Percentiles rank a stretch among this genome's conserved stretches.
Conservation (phyloP, 1,140 invertebrate species). For the Heliconius hermathena region DNA sequence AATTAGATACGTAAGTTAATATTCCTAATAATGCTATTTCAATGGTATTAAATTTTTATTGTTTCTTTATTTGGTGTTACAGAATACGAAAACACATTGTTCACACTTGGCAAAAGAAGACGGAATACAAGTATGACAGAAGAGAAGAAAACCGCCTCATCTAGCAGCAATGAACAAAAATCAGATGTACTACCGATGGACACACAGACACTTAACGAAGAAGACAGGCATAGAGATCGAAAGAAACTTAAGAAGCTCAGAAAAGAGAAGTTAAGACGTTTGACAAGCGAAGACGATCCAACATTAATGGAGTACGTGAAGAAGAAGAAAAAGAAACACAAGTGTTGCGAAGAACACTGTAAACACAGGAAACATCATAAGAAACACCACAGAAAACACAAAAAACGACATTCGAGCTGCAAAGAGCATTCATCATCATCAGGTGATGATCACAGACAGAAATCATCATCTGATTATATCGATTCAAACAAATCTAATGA, state of each 20-base stretch:
- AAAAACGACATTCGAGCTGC: conserved; percentile 89
- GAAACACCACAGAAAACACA: conserved; percentile 88
- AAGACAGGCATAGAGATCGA: conserved; percentile 83
- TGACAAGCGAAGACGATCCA: conserved; percentile 75
- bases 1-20: too few species aligned
- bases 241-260: conserved; percentile 87
- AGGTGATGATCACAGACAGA: conserved; percentile 88
- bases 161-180: conserved; percentile 39
- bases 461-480: conserved; percentile 69
- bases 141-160: conserved; percentile 74
- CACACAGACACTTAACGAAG: conserved; percentile 45
- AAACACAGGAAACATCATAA: conserved; percentile 88
- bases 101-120: conserved; percentile 88
- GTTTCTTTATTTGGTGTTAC: conserved; percentile 38
- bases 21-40: too few species aligned
- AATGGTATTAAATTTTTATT: too few species aligned
- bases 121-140: conserved; percentile 85
- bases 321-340: conserved; percentile 87
- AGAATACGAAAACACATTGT: conserved; percentile 89
- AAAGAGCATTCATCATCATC: conserved; percentile 94
- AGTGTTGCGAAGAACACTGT: conserved; percentile 86
- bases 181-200: conserved; percentile 35
- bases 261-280: conserved; percentile 85
- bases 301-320: conserved; percentile 77
- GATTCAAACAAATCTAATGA: conserved; percentile 76